Percentiles rank a stretch among this genome's conserved stretches.
These are phyloP conservation scores for Chymomyza procnemis DNA, from an alignment of 2,888 invertebrate species.

Conservation along the genomic window DNA sequence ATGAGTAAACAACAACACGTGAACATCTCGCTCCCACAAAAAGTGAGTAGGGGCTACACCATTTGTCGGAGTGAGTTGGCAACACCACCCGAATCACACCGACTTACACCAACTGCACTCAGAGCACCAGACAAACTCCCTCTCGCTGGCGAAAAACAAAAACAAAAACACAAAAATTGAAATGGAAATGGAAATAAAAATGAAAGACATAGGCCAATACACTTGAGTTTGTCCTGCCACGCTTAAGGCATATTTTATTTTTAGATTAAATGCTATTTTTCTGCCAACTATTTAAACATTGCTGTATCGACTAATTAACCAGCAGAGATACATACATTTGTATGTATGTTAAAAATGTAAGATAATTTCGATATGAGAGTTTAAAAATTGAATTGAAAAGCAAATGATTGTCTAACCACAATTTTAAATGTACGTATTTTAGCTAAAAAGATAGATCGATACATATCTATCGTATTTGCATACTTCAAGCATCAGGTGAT, in stretches of 20 bases:
- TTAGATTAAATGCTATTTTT: slow-evolving; percentile 44
- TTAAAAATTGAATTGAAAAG: neutral
- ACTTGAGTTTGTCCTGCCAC: slow-evolving; percentile 14
- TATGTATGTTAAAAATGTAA: no score
- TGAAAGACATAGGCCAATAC: no score
- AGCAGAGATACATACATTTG: no score
- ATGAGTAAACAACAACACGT: slow-evolving; percentile 54
- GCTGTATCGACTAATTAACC: neutral
- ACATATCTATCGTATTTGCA: no score
- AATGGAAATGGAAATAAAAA: no score
- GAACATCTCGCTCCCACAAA: slow-evolving; percentile 48
- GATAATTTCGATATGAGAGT: neutral
- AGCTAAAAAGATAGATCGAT: no score
- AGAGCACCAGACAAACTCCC: no score
- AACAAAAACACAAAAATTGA: no score
- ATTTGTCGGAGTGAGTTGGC: neutral
- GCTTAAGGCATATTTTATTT: slow-evolving; percentile 58
- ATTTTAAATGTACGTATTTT: no score
- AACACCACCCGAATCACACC: neutral
- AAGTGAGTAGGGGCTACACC: slow-evolving; percentile 1
- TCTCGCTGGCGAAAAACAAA: no score
- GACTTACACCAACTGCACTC: neutral
- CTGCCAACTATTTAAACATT: slow-evolving; percentile 10
- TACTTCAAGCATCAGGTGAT: no score
- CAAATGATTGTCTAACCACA: no score